Conservation (phyloP, 2,888 invertebrate genomes). For the Lomographa bimaculata region DNA sequence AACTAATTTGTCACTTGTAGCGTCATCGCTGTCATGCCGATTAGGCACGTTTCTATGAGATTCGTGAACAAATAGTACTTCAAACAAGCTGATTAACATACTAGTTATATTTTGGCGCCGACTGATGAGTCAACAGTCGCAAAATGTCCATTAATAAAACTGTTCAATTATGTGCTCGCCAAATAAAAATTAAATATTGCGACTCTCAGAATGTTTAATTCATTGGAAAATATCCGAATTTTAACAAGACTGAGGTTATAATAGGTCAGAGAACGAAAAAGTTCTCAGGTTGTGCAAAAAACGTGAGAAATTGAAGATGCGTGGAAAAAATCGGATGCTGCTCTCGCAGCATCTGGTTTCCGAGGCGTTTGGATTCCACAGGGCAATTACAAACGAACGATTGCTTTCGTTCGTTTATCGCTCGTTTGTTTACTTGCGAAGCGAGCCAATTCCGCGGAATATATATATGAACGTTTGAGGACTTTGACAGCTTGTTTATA, state of each 20-base stretch:
- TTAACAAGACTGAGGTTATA: constrained; percentile 9
- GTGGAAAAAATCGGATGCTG: constrained; percentile 53
- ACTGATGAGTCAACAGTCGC: constrained; percentile 54
- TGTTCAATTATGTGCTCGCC: constrained; percentile 46
- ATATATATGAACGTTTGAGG: no score
- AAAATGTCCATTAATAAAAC: constrained; percentile 49
- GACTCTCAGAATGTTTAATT: constrained; percentile 13
- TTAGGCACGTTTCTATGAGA: constrained; percentile 21
- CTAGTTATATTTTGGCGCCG: constrained; percentile 58
- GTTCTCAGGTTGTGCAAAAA: constrained; percentile 37
- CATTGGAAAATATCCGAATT: constrained; percentile 4
- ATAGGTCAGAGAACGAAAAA: constrained; percentile 18
- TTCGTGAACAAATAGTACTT: constrained; percentile 45
- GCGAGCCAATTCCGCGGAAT: no score
- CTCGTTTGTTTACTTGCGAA: no score
- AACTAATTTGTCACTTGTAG: constrained; percentile 13
- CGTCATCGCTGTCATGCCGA: constrained; percentile 3
- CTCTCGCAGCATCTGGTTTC: constrained; percentile 54
- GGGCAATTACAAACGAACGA: no score
- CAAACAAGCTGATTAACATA: constrained; percentile 52
- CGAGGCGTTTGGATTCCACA: constrained; percentile 35
- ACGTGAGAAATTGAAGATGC: constrained; percentile 49
- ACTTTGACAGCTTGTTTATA: no score
- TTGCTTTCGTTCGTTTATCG: no score
- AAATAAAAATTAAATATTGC: constrained; percentile 26